phyloP scores from a whole-genome alignment of 2,113 vertebrate species.

The Grammomys dolichurus region DNA sequence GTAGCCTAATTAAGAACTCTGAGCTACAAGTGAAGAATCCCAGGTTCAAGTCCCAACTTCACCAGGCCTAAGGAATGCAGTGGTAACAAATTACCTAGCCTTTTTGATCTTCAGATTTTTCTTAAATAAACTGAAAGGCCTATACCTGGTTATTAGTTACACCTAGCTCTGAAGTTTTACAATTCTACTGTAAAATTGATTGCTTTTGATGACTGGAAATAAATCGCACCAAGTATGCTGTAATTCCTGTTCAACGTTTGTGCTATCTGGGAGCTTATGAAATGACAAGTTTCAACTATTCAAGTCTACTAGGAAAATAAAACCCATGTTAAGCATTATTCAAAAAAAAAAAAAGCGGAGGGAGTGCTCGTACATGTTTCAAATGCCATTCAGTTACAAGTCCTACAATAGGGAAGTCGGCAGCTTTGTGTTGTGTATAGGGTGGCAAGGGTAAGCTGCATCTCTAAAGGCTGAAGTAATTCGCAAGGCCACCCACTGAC shows the following conservation, averaged over 20 bases:
- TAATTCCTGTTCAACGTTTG: constrained; percentile 62
- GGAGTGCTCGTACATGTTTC: constrained; percentile 47
- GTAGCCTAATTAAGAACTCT: constrained; percentile 26
- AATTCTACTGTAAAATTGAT: constrained; percentile 60
- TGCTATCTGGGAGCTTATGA: constrained; percentile 54
- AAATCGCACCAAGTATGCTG: constrained; percentile 43
- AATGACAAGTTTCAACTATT: constrained; percentile 55
- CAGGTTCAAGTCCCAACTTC: constrained; percentile 28
- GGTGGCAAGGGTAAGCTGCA: constrained; percentile 48
- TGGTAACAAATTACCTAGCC: constrained; percentile 36
- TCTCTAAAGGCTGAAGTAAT: constrained; percentile 71
- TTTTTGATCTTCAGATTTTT: constrained; percentile 58
- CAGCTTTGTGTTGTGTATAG: constrained; percentile 52
- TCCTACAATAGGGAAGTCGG: constrained; percentile 13
- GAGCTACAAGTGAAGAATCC: constrained; percentile 40
- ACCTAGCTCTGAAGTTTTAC: constrained; percentile 42
- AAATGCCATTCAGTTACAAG: constrained; percentile 58
- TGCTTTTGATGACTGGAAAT: constrained; percentile 69
- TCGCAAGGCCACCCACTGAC: constrained; percentile 69
- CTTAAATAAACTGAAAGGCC: constrained; percentile 57
- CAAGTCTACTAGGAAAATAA: constrained; percentile 35
- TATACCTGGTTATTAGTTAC: constrained; percentile 37
- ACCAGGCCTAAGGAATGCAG: not conserved
- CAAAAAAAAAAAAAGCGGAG: not conserved
- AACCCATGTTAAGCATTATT: constrained; percentile 39